Evolutionary conservation across 2,888 invertebrate genomes (phyloP), one percentile per base, ranked within the genome.

Genomic region (Eristalinus sepulchralis): DNA sequence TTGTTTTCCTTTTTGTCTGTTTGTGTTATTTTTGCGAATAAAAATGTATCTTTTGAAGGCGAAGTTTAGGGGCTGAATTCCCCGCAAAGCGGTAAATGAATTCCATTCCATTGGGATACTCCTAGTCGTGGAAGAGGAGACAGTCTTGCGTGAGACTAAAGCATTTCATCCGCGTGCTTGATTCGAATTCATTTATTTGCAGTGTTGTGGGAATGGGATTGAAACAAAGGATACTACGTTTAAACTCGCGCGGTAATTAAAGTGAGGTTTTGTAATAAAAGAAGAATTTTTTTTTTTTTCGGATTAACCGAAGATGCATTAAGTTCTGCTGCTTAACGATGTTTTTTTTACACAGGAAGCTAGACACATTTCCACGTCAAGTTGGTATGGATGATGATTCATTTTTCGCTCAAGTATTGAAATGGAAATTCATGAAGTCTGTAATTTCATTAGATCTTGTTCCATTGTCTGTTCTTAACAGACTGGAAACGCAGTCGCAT

Each of bases 1-100:
- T 36, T 67, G 59, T 67, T 76, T 73, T 62, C 67, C 20, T 55
- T 62, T 57, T 2, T 73, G 27, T 31, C 64, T 57, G 24, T 36
- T 33, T 10, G 10, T 24, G 59, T 27, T 59, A n/a, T n/a, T 31
- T 31, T 60, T 60, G 24, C 1, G 22, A 67, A 39, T 4, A 20
- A 71, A 72, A 79, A 59, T 75, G 76, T 70, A 75, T 81, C 81
- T 82, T 36, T 59, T 75, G 76, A 36, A 36, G 31, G 63, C n/a
- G 8, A 63, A 47, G 75, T 70, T 76, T 59, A 82, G 70, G 76
- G 39, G 68, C 36, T 53, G 34, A 20, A 67, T 71, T 80, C 68
- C n/a, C 53, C 53, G 70, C 34, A 79, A 47, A 53, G 66, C 62
- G 73, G 31, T 70, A 47, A 64, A 76, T 64, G 64, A 55, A 75